Evolutionary conservation across 2,888 invertebrate species (phyloP).

Genomic region (Philereme transversata): DNA sequence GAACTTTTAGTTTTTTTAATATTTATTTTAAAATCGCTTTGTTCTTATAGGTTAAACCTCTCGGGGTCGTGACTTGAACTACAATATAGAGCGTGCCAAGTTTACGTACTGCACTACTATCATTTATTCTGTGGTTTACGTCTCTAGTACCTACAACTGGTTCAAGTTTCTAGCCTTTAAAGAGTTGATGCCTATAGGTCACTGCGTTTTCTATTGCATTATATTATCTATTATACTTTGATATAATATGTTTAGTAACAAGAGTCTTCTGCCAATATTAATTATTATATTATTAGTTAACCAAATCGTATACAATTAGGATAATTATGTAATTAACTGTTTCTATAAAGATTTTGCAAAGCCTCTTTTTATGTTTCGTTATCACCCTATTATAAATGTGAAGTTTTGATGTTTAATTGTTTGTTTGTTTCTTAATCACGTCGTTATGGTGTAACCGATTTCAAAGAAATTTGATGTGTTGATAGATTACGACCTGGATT

Average conservation of each 20-base stretch:
- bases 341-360: too few relatives aligned
- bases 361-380: too few relatives aligned
- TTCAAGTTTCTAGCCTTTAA: conserved; percentile 56
- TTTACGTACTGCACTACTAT: conserved; percentile 41
- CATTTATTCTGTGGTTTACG: conserved; percentile 30
- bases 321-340: too few relatives aligned
- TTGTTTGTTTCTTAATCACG: too few relatives aligned
- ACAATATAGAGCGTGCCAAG: conserved; percentile 64
- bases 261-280: neutral
- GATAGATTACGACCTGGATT: too few relatives aligned
- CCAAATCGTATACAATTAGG: neutral
- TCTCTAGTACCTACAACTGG: conserved; percentile 61
- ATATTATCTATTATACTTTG: too few relatives aligned
- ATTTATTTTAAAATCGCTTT: conserved; percentile 9
- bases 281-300: neutral
- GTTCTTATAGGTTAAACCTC: conserved; percentile 11
- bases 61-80: conserved; percentile 60
- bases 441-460: too few relatives aligned
- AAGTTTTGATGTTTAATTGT: too few relatives aligned
- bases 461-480: too few relatives aligned
- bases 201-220: neutral
- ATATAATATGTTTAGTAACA: too few relatives aligned
- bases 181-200: conserved; percentile 1
- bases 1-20: neutral
- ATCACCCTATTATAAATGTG: too few relatives aligned